Evolutionary conservation across 2,797 vertebrate genomes (phyloP), one percentile per base, ranked within the genome.

Genomic region (Enteromius mattozi): DNA sequence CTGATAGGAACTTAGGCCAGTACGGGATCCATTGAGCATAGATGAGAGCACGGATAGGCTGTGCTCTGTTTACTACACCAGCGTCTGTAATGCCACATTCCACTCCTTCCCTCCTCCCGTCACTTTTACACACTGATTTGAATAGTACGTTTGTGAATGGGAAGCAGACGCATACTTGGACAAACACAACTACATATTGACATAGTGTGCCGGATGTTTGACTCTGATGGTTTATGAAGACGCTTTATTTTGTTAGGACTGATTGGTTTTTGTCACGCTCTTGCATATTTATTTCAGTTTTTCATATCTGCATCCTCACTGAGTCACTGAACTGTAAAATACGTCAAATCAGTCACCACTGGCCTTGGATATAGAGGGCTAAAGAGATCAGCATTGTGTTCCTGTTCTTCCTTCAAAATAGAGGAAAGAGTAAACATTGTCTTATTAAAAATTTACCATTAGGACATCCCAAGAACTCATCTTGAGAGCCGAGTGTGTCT

Each of bases 51-150:
- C 2, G 3, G 69, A 69, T 74, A 82, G 72, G 35, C 27, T 63
- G 59, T 27, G 27, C 10, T 69, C 49, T 87, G 69, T 89, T 85
- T 90, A 83, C 82, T 59, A 71, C 70, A 2, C 13, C 76, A 45
- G 86, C 84, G 89, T 89, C 91, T 85, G 87, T 69, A 54, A 54
- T 54, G 47, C 78, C 78, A 80, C 78, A 54, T 69, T 69, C 66
- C 47, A 42, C 78, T 70, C 65, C 13, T 16, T 80, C 45, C 45
- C 65, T 69, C 19, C 63, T 75, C 49, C 47, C 59, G 3, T 68
- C 74, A 51, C 10, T 47, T 78, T 51, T 35, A 69, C 78, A 37
- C 78, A 80, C 45, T 24, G 30, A 66, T 80, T 80, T 80, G 47
- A 80, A 51, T 56, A 54, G 33, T 40, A 69, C 16, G 27, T 80